These are phyloP conservation scores for Lutjanus argentimaculatus DNA, from an alignment of 2,797 vertebrate genomes.

Conservation along the genomic window DNA sequence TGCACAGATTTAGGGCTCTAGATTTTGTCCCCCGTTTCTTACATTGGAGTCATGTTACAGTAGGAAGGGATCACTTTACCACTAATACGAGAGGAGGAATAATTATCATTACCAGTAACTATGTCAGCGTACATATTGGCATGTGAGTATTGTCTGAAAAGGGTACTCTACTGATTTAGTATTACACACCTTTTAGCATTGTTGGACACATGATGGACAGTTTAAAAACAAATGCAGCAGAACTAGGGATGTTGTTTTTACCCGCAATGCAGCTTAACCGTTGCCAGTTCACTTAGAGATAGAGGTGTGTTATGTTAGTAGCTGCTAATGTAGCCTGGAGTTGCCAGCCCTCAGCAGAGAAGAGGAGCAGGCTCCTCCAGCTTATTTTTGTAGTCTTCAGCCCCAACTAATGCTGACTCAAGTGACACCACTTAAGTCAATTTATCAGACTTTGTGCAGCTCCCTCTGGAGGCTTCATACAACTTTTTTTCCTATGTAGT, in stretches of 20 bases:
- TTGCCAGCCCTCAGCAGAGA: background rate
- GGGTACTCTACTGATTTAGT: too few relatives aligned
- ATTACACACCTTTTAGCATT: too few relatives aligned
- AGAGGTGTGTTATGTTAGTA: background rate
- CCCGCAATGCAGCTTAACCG: background rate
- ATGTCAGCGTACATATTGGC: too few relatives aligned
- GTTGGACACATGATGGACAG: too few relatives aligned
- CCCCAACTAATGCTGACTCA: too few relatives aligned
- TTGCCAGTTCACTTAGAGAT: background rate
- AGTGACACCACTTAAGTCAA: too few relatives aligned
- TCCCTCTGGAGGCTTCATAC: background rate
- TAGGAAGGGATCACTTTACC: background rate
- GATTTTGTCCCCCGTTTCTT: background rate
- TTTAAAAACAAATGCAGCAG: too few relatives aligned
- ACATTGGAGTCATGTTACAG: background rate
- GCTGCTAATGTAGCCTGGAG: background rate
- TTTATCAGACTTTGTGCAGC: too few relatives aligned
- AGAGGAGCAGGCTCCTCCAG: background rate
- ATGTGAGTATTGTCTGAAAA: too few relatives aligned
- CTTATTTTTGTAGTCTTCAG: too few relatives aligned
- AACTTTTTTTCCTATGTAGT: background rate
- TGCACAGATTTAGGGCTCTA: background rate
- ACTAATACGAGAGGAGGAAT: conserved; percentile 8
- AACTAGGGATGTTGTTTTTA: too few relatives aligned
- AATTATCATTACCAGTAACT: background rate